These are phyloP conservation scores for Apteryx mantelli DNA, from an alignment of 2,113 vertebrate genomes.

Conservation along the genomic window DNA sequence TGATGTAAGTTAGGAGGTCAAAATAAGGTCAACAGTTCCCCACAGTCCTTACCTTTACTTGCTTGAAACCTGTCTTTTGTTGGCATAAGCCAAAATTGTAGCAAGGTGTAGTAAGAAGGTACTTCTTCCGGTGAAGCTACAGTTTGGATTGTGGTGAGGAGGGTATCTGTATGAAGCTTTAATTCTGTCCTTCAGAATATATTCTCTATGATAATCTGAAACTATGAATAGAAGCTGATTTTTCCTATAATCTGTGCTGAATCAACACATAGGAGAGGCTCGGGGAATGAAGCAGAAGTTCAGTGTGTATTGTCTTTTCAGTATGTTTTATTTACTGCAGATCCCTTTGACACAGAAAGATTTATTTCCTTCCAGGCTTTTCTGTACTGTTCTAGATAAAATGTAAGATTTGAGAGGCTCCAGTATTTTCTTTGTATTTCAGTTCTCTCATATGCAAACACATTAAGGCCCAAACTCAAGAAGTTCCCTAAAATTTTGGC, in stretches of 20 bases:
- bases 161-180: neutral
- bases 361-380: neutral
- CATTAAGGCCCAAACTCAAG: neutral
- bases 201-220: neutral
- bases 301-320: neutral
- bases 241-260: neutral
- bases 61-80: neutral
- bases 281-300: neutral
- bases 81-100: fast-evolving
- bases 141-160: too few relatives aligned
- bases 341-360: neutral
- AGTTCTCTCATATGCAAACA: neutral
- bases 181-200: fast-evolving
- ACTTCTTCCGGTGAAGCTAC: neutral
- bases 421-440: neutral
- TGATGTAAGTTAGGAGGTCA: constrained; percentile 13
- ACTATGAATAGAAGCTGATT: neutral
- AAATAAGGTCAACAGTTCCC: neutral
- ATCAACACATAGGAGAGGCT: neutral
- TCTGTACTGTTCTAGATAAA: neutral
- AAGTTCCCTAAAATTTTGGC: fast-evolving
- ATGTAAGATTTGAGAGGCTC: neutral
- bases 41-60: neutral
- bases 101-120: fast-evolving
- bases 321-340: neutral